Percentiles rank a stretch among this genome's conserved stretches.
Conservation (phyloP, 2,888 invertebrate genomes). For the Azorinus chamasolen region DNA sequence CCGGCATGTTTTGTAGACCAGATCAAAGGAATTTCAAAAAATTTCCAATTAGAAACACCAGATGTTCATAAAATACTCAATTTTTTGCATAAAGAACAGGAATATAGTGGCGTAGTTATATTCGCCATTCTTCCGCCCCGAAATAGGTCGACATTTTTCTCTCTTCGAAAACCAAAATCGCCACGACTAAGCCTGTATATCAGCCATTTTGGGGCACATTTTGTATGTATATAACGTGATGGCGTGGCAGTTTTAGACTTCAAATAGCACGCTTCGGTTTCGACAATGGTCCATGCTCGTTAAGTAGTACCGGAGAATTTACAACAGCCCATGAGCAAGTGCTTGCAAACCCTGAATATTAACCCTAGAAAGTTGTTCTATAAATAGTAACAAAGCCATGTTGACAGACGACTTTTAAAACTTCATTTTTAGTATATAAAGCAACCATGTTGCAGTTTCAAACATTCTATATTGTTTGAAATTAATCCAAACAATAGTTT, state of each 20-base stretch:
- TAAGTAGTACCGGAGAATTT: constrained; percentile 74
- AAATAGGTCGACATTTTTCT: constrained; percentile 47
- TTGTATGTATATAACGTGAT: constrained; percentile 2
- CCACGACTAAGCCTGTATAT: constrained; percentile 28
- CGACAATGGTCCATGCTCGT: constrained; percentile 23
- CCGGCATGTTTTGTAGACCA: too few relatives aligned
- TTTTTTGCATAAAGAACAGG: too few relatives aligned
- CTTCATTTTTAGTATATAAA: constrained; percentile 57
- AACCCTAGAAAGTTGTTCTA: constrained; percentile 58
- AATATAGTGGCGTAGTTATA: too few relatives aligned
- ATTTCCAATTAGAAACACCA: too few relatives aligned
- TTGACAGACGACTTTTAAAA: constrained; percentile 63
- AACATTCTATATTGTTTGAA: constrained; percentile 18
- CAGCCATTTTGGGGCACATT: constrained; percentile 61
- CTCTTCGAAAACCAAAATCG: constrained; percentile 3
- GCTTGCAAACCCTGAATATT: constrained; percentile 73
- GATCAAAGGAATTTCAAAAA: too few relatives aligned
- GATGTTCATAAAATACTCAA: too few relatives aligned
- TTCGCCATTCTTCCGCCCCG: constrained; percentile 69
- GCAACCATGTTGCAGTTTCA: constrained; percentile 1
- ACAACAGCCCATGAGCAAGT: constrained; percentile 74
- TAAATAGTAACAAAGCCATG: constrained; percentile 69
- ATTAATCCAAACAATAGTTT: constrained; percentile 38
- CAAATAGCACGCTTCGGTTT: background rate
- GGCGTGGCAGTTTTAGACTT: background rate